phyloP scores from a whole-genome alignment of 2,113 vertebrate species.

The Oryzias celebensis region DNA sequence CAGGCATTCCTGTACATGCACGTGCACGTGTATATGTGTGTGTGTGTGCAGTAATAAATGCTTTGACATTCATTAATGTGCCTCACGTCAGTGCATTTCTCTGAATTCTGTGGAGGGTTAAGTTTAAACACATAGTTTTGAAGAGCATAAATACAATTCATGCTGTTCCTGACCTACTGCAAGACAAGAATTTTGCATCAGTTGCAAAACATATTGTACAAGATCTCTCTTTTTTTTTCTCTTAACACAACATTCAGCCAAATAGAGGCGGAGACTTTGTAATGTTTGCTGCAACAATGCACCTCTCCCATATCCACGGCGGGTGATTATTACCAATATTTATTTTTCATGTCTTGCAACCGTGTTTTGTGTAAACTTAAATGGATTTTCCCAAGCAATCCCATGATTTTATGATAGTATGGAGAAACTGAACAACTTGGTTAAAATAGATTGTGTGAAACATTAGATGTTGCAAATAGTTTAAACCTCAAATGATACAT shows the following conservation, averaged over 20 bases:
- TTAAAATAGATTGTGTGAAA: neutral
- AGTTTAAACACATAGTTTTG: too few species aligned
- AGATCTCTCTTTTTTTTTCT: too few species aligned
- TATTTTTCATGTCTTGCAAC: neutral
- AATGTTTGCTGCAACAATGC: too few species aligned
- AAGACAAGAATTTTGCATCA: too few species aligned
- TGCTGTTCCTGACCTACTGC: too few species aligned
- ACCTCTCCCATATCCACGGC: too few species aligned
- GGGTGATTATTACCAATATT: neutral
- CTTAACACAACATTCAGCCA: too few species aligned
- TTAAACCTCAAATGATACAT: neutral
- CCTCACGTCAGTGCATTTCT: neutral
- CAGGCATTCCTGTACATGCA: neutral
- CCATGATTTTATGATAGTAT: constrained; percentile 3
- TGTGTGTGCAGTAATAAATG: neutral
- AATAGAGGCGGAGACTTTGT: too few species aligned
- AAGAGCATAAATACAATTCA: too few species aligned
- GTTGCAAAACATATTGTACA: too few species aligned
- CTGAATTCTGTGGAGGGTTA: neutral
- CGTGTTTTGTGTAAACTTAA: constrained; percentile 43
- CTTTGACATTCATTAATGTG: neutral
- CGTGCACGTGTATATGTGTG: neutral
- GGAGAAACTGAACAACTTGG: neutral
- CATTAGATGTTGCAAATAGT: neutral
- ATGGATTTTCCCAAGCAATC: constrained; percentile 20